Base-by-base conservation (phyloP, 2,797 vertebrate species). In the Dipus sagitta region DNA sequence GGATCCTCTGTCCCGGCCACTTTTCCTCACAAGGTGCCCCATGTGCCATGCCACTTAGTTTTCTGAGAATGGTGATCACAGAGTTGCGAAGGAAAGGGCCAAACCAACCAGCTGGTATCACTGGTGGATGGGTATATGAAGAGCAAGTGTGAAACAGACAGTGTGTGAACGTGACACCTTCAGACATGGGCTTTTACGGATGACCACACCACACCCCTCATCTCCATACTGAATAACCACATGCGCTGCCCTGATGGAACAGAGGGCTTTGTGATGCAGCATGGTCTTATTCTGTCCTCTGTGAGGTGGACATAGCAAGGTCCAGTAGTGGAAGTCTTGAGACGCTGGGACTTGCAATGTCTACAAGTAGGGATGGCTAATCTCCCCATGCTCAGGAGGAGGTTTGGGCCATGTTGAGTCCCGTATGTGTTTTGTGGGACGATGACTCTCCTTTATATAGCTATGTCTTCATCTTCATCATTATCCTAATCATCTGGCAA, bases 401-500 rank as follows among this genome's bases (percentile, higher is more conserved):
- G 65, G 64, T 81, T 85, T 89, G 81, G 62, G 76, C 58, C 82
- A 97, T 97, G 97, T 54, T 96, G 75, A 94, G 38, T 6, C 14
- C 64, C 72, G 70, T 15, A 62, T 86, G 76, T 85, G 12, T 83
- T 89, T 65, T 79, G 12, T 89, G 91, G 96, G 82, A 94, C 20
- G 14, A 34, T 26, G 62, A 23, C 1, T 79, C 76, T 64, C 6
- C 60, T 18, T 76, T 95, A 65, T 96, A 92, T 70, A 70, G 28
- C 65, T 96, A 94, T 92, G 79, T 92, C 62, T 88, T 20, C 68
- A 83, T 96, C 71, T 80, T 97, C 38, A 47, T 96, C 64, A 70
- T 96, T 96, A 32, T 96, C n/a, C 72, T 97, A 65, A 65, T 96
- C 65, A 75, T 96, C 58, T 96, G 95, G 95, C 86, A 92, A 96